Base-by-base conservation (phyloP, 2,888 invertebrate genomes). In the Marasmarcha lunaedactyla region DNA sequence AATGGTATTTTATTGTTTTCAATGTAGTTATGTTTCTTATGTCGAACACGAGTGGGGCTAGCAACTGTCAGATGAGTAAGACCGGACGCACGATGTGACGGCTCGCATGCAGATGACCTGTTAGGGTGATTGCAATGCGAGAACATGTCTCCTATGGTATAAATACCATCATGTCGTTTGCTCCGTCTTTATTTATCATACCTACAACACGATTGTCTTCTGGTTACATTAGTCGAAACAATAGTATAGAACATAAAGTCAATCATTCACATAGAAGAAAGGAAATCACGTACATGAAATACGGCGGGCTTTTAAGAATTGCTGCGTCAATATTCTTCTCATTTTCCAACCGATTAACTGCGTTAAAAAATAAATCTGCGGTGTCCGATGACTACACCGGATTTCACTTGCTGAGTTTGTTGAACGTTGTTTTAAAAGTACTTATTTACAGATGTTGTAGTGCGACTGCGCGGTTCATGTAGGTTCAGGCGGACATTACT, bases 91-190 rank as follows among this genome's bases (percentile, higher is more conserved):
- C 50, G 52, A 56, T 55, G 54, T 12, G 59, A 61, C 65, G 52
- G 51, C 55, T 55, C 59, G 74, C 81, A 79, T 79, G 77, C 71
- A 71, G 76, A 78, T 78, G 65, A 56, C 56, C 50, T 47, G 46
- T 49, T 57, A 50, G 48, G 70, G 67, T 71, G 74, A 71, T 79
- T 69, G 74, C 73, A 68, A 79, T 79, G 66, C 78, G 63, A 71
- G 76, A 74, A 63, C 66, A 54, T 11, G 48, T 66, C 71, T 52
- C 55, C 64, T 74, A 72, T 71, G 78, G 79, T 71, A 77, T 76
- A 72, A 78, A 79, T 78, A 65, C 78, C 79, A 71, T 74, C 69
- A 68, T 64, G 61, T 58, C 62, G 57, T 58, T 61, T 58, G 60
- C 52, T 50, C 46, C 12, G 53, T 48, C 58, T 60, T 61, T 71